phyloP scores from a whole-genome alignment of 2,113 vertebrate genomes.

The Zeus faber region DNA sequence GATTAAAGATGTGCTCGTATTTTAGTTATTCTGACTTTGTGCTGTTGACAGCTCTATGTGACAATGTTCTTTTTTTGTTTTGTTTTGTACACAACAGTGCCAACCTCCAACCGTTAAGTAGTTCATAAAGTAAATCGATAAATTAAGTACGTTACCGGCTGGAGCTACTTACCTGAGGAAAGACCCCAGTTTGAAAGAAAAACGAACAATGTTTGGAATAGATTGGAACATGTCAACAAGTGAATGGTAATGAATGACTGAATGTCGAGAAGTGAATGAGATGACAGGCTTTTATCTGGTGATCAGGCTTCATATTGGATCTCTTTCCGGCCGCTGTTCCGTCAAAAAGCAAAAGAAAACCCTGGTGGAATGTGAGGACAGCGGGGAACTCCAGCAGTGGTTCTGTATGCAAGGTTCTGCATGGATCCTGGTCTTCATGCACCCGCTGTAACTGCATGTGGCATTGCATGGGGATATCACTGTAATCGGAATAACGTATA shows the following conservation, averaged over 20 bases:
- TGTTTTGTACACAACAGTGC: constrained; percentile 27
- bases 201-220: no score
- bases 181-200: no score
- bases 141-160: no score
- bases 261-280: neutral
- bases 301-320: constrained; percentile 1
- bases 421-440: constrained; percentile 47
- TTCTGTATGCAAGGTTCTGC: constrained; percentile 30
- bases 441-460: constrained; percentile 64
- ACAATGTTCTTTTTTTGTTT: neutral
- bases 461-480: constrained; percentile 65
- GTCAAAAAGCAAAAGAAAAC: constrained; percentile 10
- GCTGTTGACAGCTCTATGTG: neutral
- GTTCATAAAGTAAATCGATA: no score
- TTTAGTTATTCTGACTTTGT: constrained; percentile 22
- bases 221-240: no score
- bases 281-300: no score
- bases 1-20: constrained; percentile 26
- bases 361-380: constrained; percentile 12
- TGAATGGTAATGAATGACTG: neutral
- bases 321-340: no score
- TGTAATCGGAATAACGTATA: constrained; percentile 48
- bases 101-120: constrained; percentile 32
- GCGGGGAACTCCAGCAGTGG: neutral
- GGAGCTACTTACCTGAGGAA: no score